A percentile compares a stretch with the other conserved stretches of the same genome.
Evolutionary conservation across 2,888 invertebrate genomes (phyloP).

Genomic region (Taphrorychus bicolor): DNA sequence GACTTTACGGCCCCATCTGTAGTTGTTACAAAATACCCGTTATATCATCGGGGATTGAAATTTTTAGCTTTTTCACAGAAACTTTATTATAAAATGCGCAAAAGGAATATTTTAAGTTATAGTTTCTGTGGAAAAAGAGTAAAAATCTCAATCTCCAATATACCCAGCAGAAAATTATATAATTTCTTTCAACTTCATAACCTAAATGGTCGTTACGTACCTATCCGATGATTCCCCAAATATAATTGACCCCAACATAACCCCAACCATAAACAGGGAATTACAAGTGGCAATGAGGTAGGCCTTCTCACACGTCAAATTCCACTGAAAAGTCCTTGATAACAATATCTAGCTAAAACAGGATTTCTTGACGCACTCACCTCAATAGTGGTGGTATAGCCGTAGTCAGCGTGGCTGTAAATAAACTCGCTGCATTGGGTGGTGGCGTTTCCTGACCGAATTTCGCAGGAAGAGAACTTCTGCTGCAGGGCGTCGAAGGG

Average conservation of each 20-base stretch:
- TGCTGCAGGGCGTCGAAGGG: slow-evolving; percentile 61
- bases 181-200: not conserved
- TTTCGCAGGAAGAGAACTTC: slow-evolving; percentile 63
- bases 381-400: slow-evolving; percentile 71
- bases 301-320: slow-evolving; percentile 70
- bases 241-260: slow-evolving; percentile 72
- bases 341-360: not conserved
- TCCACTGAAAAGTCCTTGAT: slow-evolving; percentile 62
- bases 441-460: slow-evolving; percentile 59
- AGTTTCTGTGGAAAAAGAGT: too few relatives aligned
- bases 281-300: slow-evolving; percentile 70
- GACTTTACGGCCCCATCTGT: slow-evolving; percentile 38
- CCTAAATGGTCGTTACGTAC: too few relatives aligned
- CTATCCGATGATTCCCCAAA: slow-evolving; percentile 75
- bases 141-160: too few relatives aligned
- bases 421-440: slow-evolving; percentile 64
- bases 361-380: slow-evolving; percentile 52
- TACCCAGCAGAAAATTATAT: too few relatives aligned
- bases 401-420: slow-evolving; percentile 66
- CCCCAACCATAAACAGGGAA: slow-evolving; percentile 73
- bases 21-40: not conserved
- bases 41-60: not conserved
- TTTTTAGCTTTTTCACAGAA: not conserved
- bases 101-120: too few relatives aligned
- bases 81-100: too few relatives aligned